A percentile compares a stretch with the other conserved stretches of the same genome.
phyloP scores from a whole-genome alignment of 2,113 vertebrate genomes.

The Poeciliopsis occidentalis region DNA sequence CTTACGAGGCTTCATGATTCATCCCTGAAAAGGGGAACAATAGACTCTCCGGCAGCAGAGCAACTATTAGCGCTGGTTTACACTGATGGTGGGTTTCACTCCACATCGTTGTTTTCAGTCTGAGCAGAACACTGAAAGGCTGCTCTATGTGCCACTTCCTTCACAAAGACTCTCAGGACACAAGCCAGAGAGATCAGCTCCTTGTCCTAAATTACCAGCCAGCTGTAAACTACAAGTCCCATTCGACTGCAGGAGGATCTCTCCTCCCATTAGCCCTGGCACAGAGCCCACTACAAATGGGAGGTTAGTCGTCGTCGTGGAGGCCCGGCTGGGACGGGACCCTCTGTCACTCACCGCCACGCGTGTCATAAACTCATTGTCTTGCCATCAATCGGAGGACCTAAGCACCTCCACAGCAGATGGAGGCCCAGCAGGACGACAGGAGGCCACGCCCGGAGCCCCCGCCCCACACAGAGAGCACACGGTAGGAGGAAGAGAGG shows the following conservation, averaged over 20 bases:
- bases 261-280: conserved; percentile 76
- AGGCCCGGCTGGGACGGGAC: conserved; percentile 64
- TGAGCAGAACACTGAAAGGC: neutral
- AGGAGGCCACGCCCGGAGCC: conserved; percentile 67
- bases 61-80: conserved; percentile 18
- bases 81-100: conserved; percentile 15
- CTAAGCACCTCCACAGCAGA: conserved; percentile 77
- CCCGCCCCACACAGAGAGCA: conserved; percentile 67
- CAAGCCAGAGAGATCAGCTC: conserved; percentile 50
- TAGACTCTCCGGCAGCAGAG: conserved; percentile 20
- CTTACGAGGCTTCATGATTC: conserved; percentile 59
- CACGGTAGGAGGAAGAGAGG: conserved; percentile 52
- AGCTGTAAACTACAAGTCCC: conserved; percentile 77
- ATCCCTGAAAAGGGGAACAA: conserved; percentile 27
- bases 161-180: conserved; percentile 34
- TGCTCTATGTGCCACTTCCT: neutral
- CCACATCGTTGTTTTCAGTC: conserved; percentile 15
- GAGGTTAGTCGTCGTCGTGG: conserved; percentile 48
- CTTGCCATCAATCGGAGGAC: conserved; percentile 73
- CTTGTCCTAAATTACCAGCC: conserved; percentile 67
- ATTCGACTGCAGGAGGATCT: conserved; percentile 65
- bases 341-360: conserved; percentile 76
- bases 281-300: conserved; percentile 63
- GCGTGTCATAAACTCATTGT: conserved; percentile 73
- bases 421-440: conserved; percentile 76